These are phyloP conservation scores for Vidua macroura DNA, from an alignment of 2,113 vertebrate genomes.

Conservation along the genomic window DNA sequence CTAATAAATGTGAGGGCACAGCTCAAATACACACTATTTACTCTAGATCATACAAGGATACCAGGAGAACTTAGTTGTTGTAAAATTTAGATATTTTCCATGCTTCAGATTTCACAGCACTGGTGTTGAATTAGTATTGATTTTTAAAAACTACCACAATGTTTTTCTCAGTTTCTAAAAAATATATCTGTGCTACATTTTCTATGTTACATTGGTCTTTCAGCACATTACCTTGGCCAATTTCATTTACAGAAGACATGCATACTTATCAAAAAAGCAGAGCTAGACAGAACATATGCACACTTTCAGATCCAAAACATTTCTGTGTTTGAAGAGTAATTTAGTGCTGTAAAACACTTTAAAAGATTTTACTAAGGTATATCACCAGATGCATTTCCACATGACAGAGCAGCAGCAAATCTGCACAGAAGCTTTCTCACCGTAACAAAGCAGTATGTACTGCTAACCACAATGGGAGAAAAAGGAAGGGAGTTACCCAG, in stretches of 20 bases:
- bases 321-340: neutral
- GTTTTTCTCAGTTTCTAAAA: neutral
- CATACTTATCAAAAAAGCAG: neutral
- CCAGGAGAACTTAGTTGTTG: neutral
- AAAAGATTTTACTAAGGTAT: neutral
- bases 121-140: neutral
- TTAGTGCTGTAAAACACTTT: neutral
- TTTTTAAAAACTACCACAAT: neutral
- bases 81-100: neutral
- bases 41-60: neutral
- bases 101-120: neutral
- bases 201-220: neutral
- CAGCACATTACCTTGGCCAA: neutral
- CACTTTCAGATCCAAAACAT: neutral
- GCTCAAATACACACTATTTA: neutral
- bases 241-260: neutral
- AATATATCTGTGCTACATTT: neutral
- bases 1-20: neutral
- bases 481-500: conserved; percentile 65
- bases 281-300: neutral
- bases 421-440: neutral
- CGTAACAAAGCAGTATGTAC: neutral
- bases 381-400: neutral
- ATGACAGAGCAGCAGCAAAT: conserved; percentile 7
- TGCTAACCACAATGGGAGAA: conserved; percentile 53